phyloP scores from a whole-genome alignment of 1,140 invertebrate species.

The Eupeodes corollae region DNA sequence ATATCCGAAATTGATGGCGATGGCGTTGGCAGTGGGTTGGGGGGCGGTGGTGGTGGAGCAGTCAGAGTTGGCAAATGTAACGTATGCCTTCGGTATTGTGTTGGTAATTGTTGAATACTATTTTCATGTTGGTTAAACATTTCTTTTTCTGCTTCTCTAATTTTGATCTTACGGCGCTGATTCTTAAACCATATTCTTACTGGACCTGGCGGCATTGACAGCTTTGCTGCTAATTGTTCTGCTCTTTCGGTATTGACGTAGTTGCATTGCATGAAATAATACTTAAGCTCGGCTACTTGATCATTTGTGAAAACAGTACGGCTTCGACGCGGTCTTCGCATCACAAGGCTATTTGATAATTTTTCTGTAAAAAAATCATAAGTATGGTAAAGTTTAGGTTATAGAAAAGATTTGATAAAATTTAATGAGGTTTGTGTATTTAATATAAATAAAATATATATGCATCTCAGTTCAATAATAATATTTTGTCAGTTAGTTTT shows the following conservation, averaged over 20 bases:
- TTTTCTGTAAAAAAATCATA: slow-evolving; percentile 20
- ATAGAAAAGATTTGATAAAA: not conserved
- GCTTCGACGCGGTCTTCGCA: slow-evolving; percentile 35
- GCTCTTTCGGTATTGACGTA: slow-evolving; percentile 70
- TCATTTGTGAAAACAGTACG: slow-evolving; percentile 70
- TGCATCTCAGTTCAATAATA: too few relatives aligned
- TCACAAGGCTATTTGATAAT: slow-evolving; percentile 25
- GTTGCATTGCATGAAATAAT: slow-evolving; percentile 45
- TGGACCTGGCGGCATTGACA: slow-evolving; percentile 68
- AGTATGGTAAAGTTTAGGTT: not conserved
- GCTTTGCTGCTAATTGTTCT: slow-evolving; percentile 62
- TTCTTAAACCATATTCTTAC: slow-evolving; percentile 77
- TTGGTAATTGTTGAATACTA: too few relatives aligned
- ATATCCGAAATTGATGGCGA: too few relatives aligned
- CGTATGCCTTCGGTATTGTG: too few relatives aligned
- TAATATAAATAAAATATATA: too few relatives aligned
- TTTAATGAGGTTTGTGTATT: too few relatives aligned
- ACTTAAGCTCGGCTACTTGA: slow-evolving; percentile 56
- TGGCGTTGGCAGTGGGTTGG: too few relatives aligned
- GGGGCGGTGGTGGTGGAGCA: too few relatives aligned
- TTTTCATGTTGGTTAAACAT: too few relatives aligned
- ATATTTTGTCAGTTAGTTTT: too few relatives aligned
- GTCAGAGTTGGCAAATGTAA: too few relatives aligned
- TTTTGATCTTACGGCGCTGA: slow-evolving; percentile 27
- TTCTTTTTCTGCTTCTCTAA: slow-evolving; percentile 29